phyloP scores from a whole-genome alignment of 1,140 invertebrate species.

The Notospermus geniculatus region DNA sequence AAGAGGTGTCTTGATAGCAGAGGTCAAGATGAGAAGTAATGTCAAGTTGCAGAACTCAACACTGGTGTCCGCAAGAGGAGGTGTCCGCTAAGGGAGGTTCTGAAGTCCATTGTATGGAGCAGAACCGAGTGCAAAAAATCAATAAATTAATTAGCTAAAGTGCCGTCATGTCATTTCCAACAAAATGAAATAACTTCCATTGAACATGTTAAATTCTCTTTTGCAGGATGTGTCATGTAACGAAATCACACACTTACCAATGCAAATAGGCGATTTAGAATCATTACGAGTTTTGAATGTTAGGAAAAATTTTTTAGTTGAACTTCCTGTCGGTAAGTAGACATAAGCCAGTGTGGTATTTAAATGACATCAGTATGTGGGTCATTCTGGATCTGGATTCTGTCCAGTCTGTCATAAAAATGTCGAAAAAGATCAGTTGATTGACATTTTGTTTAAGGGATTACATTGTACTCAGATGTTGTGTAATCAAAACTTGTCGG shows the following conservation, averaged over 20 bases:
- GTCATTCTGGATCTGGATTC: background rate
- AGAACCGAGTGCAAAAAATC: too few species aligned
- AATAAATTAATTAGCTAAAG: background rate
- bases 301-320: constrained; percentile 79
- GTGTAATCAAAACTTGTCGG: background rate
- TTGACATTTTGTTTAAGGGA: background rate
- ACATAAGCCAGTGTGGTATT: too few species aligned
- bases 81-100: too few species aligned
- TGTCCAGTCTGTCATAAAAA: background rate
- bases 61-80: too few species aligned
- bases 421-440: background rate
- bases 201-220: constrained; percentile 13
- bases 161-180: constrained; percentile 12
- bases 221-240: constrained; percentile 83
- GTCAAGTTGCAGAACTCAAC: too few species aligned
- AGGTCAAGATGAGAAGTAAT: too few species aligned
- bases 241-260: constrained; percentile 81
- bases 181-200: too few species aligned
- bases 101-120: too few species aligned
- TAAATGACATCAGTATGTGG: background rate
- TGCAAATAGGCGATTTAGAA: constrained; percentile 77
- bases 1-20: too few species aligned
- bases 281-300: constrained; percentile 66
- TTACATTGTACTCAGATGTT: background rate
- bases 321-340: constrained; percentile 78